Base-by-base conservation (phyloP, 2,888 invertebrate genomes). In the Acanthopleura granulata region DNA sequence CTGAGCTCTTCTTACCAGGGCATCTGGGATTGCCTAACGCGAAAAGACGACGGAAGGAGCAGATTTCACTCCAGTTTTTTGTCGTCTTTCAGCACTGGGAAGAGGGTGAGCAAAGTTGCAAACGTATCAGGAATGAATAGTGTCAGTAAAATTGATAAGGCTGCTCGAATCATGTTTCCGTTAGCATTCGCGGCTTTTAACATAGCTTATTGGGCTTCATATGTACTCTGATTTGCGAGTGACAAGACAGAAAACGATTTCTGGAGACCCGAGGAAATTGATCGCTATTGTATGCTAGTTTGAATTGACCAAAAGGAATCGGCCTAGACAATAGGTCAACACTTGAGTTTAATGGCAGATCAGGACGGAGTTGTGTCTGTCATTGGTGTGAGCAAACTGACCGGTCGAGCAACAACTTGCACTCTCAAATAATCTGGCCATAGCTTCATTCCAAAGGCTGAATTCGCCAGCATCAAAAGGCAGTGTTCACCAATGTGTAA, bases 101-200 rank as follows among this genome's bases (percentile, higher is more conserved):
- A 66, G 16, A 16, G 27, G 27, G 3, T 6, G 29, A 22, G 29
- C 22, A 27, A 66, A 27, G 66, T 3, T 12, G 12, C 18, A 16
- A 27, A 22, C 16, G 16, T 49, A 16, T 22, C 71, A 9, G 71
- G 49, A 49, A 76, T 94, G 85, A 95, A 95, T 90, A 94, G 94
- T 14, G 95, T 95, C 0, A 95, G 95, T 76, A 94, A 94, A 90
- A 94, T 95, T 79, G 95, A 95, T 90, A 93, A 94, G 82, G 93
- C 94, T 0, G 95, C 97, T 0, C 91, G 95, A 61, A 92, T 95
- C 51, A 93, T 94, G 62, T 95, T 95, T 87, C 95, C 95, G 4
- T 93, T 95, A n/a, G 95, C 96, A 0, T 97, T 97, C 88, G 94
- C 94, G 0, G 89, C 96, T 0, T 94, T 97, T 79, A 97, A 97